These are phyloP conservation scores for Thereva nobilitata DNA, from an alignment of 2,888 invertebrate genomes.

Conservation along the genomic window DNA sequence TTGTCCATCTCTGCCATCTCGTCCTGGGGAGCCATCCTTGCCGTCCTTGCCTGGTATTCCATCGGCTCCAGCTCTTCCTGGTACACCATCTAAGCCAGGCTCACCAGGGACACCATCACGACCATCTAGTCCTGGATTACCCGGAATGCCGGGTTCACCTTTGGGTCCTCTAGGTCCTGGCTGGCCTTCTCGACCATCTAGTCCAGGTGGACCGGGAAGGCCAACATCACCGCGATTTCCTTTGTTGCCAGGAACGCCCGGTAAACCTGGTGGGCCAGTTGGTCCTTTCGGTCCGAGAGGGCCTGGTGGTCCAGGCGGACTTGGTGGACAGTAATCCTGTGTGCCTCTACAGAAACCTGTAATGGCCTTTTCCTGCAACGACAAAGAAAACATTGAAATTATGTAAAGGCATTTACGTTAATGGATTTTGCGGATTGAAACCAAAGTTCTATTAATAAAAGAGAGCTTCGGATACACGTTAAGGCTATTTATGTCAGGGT, in stretches of 20 bases:
- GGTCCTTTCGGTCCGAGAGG: slow-evolving; percentile 68
- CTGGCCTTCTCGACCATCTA: slow-evolving; percentile 57
- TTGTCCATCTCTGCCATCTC: slow-evolving; percentile 64
- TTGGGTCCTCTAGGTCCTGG: slow-evolving; percentile 55
- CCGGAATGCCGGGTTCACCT: slow-evolving; percentile 66
- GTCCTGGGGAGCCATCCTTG: slow-evolving; percentile 65
- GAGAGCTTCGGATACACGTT: too few relatives aligned
- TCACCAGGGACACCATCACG: slow-evolving; percentile 89
- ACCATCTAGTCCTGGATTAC: slow-evolving; percentile 78
- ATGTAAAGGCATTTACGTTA: slow-evolving; percentile 1
- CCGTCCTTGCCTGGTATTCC: slow-evolving; percentile 80
- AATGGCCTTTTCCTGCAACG: slow-evolving; percentile 73
- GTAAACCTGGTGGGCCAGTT: slow-evolving; percentile 53
- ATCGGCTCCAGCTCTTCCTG: slow-evolving; percentile 66
- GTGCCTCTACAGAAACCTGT: slow-evolving; percentile 84
- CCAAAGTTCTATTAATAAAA: too few relatives aligned
- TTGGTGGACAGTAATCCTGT: slow-evolving; percentile 77
- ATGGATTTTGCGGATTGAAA: neutral
- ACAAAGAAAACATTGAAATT: slow-evolving; percentile 48
- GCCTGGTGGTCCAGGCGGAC: slow-evolving; percentile 67
- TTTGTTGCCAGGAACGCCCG: slow-evolving; percentile 71
- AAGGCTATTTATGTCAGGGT: too few relatives aligned
- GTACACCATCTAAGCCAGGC: slow-evolving; percentile 73
- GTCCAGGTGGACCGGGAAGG: slow-evolving; percentile 66
- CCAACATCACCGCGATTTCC: slow-evolving; percentile 73